These are phyloP conservation scores for Rhyzopertha dominica DNA, from an alignment of 1,140 invertebrate species.

Conservation along the genomic window DNA sequence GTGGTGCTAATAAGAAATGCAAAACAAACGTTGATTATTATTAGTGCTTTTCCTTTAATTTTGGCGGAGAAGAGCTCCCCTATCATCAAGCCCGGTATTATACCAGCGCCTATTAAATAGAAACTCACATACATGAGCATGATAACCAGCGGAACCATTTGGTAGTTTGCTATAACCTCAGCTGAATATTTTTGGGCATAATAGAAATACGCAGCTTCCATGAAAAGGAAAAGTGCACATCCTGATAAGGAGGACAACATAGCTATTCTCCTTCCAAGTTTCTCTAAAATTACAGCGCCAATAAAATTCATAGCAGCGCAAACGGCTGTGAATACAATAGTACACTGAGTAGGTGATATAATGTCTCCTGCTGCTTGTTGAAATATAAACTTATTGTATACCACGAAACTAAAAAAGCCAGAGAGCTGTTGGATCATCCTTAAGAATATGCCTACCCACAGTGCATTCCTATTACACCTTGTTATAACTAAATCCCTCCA, in stretches of 20 bases:
- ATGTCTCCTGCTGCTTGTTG: slow-evolving; percentile 4
- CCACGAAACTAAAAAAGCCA: slow-evolving; percentile 2
- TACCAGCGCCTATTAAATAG: neutral
- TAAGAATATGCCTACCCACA: slow-evolving; percentile 3
- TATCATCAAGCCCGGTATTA: neutral
- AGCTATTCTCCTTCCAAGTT: neutral
- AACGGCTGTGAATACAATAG: neutral
- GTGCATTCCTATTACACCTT: slow-evolving; percentile 11
- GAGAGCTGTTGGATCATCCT: slow-evolving; percentile 8
- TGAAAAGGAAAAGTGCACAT: neutral
- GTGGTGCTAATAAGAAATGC: neutral
- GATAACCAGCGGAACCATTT: neutral
- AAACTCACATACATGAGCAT: neutral
- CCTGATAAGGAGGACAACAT: neutral
- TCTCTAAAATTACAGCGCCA: neutral
- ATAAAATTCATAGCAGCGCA: neutral
- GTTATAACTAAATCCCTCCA: slow-evolving; percentile 14
- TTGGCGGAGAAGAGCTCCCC: slow-evolving; percentile 12
- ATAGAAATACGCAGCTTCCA: neutral
- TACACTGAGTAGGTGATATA: neutral
- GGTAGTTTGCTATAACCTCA: neutral
- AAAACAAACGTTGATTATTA: neutral
- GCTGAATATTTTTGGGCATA: neutral
- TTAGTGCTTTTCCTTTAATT: slow-evolving; percentile 6
- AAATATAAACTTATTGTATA: slow-evolving; percentile 13